Evolutionary conservation across 2,888 invertebrate genomes (phyloP).

Genomic region (Melanotus villosus): DNA sequence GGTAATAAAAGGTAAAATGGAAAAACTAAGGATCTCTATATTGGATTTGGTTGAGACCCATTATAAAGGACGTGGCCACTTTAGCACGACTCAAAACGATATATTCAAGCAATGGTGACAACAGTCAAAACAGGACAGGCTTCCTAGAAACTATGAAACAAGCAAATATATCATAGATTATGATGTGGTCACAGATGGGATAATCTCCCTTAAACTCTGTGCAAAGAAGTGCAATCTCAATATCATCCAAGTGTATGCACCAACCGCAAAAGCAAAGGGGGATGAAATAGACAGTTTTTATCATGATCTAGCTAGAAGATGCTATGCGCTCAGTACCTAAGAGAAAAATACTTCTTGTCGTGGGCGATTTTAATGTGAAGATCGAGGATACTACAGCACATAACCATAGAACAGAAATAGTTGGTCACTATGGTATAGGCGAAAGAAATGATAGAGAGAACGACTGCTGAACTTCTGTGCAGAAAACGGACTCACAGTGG

Average conservation of each 20-base stretch:
- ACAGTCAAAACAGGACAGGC: not conserved
- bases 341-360: not conserved
- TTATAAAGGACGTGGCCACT: not conserved
- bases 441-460: not conserved
- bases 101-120: not conserved
- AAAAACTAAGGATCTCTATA: not conserved
- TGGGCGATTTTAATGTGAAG: not conserved
- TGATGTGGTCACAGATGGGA: not conserved
- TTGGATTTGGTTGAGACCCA: not conserved
- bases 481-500: not conserved
- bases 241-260: not conserved
- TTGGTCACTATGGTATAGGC: not conserved
- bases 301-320: conserved; percentile 2
- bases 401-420: not conserved
- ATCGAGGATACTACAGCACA: not conserved
- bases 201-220: not conserved
- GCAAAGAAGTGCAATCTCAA: not conserved
- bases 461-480: not conserved
- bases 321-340: not conserved
- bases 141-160: conserved; percentile 1
- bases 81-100: not conserved
- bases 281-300: not conserved
- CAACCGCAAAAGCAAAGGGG: not conserved
- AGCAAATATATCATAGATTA: not conserved
- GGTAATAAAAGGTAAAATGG: not conserved